These are phyloP conservation scores for Drusus annulatus DNA, from an alignment of 1,140 invertebrate species.

Conservation along the genomic window DNA sequence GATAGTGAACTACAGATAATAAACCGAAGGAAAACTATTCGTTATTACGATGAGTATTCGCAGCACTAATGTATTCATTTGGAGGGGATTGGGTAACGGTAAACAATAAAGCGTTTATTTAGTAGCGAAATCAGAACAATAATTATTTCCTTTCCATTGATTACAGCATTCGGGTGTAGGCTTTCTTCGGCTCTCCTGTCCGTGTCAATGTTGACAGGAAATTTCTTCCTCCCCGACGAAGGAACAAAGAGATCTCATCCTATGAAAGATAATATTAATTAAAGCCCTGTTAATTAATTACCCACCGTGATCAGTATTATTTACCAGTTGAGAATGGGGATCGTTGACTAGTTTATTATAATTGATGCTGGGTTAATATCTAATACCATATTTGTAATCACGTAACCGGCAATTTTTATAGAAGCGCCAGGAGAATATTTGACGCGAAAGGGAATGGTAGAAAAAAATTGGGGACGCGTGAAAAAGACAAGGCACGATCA, in stretches of 20 bases:
- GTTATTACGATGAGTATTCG: too few species aligned
- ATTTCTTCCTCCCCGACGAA: slow-evolving; percentile 11
- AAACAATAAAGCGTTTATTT: background rate
- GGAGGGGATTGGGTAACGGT: too few species aligned
- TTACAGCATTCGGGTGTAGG: slow-evolving; percentile 1
- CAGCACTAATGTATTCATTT: too few species aligned
- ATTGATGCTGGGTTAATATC: too few species aligned
- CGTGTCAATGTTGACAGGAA: slow-evolving; percentile 34
- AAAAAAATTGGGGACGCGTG: too few species aligned
- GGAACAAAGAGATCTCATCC: slow-evolving; percentile 29
- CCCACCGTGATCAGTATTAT: background rate
- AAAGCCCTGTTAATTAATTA: slow-evolving; percentile 29
- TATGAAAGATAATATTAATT: slow-evolving; percentile 17
- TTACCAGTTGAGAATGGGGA: too few species aligned
- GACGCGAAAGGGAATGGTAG: too few species aligned
- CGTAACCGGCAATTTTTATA: too few species aligned
- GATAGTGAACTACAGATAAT: background rate
- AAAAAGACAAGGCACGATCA: too few species aligned
- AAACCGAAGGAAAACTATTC: background rate
- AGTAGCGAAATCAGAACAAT: background rate
- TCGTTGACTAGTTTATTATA: too few species aligned
- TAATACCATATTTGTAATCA: too few species aligned
- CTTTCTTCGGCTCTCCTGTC: background rate
- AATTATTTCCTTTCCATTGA: background rate
- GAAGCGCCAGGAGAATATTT: too few species aligned